Conservation (phyloP, 2,797 vertebrate species). For the Micromesistius poutassou region DNA sequence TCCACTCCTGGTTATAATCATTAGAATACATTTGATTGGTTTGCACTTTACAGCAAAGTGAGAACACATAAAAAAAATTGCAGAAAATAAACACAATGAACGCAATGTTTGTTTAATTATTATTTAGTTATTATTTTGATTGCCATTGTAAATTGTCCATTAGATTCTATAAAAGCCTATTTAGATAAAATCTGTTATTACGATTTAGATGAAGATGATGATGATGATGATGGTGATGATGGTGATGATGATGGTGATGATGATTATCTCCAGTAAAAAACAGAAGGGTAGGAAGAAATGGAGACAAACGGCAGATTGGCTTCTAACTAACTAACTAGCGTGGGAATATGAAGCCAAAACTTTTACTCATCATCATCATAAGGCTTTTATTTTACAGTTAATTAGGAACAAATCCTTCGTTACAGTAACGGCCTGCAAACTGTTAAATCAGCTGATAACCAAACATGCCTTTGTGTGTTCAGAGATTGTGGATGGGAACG, state of each 20-base stretch:
- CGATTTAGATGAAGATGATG: background rate
- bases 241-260: background rate
- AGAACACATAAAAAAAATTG: background rate
- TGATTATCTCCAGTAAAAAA: background rate
- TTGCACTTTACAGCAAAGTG: background rate
- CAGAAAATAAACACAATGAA: no score
- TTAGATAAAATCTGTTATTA: background rate
- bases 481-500: slow-evolving; percentile 98
- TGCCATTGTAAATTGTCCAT: background rate
- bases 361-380: no score
- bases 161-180: background rate
- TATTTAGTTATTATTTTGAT: background rate
- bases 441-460: background rate
- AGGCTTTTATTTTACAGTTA: no score
- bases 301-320: background rate
- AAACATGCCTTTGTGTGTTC: slow-evolving; percentile 34
- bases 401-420: no score
- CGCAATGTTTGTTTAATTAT: background rate
- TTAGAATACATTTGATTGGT: background rate
- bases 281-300: background rate
- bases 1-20: background rate
- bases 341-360: background rate
- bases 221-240: background rate
- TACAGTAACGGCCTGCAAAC: background rate
- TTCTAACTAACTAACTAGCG: background rate